Evolutionary conservation across 53 echinoderm and acorn worm genomes (phyloP).

Genomic region (Patiria pectinifera): DNA sequence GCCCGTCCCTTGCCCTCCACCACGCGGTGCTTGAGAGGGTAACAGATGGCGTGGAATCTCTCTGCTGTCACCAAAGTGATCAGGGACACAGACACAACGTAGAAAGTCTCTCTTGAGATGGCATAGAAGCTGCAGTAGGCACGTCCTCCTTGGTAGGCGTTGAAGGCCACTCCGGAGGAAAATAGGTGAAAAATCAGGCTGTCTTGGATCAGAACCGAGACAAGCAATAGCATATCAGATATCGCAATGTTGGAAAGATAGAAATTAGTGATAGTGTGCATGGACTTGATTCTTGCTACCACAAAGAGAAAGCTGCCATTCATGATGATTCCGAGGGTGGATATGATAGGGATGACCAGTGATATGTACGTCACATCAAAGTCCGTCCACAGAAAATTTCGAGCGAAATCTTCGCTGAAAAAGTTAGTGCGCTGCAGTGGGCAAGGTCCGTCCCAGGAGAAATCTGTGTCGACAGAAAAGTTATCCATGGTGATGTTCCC

Average conservation of each 20-base stretch:
- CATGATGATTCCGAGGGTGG: background rate
- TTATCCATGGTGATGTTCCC: background rate
- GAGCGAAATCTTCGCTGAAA: background rate
- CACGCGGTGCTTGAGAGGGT: background rate
- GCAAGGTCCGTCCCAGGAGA: background rate
- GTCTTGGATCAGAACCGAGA: background rate
- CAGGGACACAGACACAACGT: background rate
- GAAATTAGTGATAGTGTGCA: constrained; percentile 6
- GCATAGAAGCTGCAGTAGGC: constrained; percentile 21
- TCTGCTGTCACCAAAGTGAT: constrained; percentile 1
- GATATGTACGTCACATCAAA: background rate
- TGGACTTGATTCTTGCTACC: constrained; percentile 1
- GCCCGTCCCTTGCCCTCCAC: constrained; percentile 20
- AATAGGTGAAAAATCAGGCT: background rate
- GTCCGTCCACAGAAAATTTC: background rate
- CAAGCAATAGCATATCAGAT: background rate
- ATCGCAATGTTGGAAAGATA: background rate
- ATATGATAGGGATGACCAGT: background rate
- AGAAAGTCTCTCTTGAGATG: constrained; percentile 13
- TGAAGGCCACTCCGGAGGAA: constrained; percentile 8
- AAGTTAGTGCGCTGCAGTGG: background rate
- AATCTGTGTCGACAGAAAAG: background rate
- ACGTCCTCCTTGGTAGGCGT: background rate
- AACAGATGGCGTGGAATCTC: constrained; percentile 4
- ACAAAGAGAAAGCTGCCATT: constrained; percentile 7